These are phyloP conservation scores for Cryptosula pallasiana DNA, from an alignment of 2,888 invertebrate genomes.

Conservation along the genomic window DNA sequence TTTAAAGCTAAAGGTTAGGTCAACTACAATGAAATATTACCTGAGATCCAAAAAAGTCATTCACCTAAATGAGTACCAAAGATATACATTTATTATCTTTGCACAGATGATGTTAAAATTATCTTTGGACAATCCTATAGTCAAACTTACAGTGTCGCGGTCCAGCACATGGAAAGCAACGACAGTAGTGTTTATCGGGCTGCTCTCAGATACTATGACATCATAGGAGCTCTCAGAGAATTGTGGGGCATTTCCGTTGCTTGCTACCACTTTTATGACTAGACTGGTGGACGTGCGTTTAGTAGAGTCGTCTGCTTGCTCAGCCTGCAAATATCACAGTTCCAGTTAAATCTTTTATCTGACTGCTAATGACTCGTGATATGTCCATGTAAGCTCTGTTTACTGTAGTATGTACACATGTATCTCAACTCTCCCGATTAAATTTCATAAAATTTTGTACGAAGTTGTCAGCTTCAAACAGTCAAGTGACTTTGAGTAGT, in stretches of 20 bases:
- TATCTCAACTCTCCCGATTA: no score
- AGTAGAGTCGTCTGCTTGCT: slow-evolving; percentile 7
- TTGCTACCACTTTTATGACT: background rate
- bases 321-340: slow-evolving; percentile 1
- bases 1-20: no score
- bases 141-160: slow-evolving; percentile 3
- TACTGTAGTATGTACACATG: no score
- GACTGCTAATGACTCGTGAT: no score
- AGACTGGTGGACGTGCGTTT: background rate
- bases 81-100: background rate
- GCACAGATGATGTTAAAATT: no score
- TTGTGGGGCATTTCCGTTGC: slow-evolving; percentile 20
- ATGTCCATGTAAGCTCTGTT: no score
- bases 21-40: no score
- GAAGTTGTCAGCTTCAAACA: no score
- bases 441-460: no score
- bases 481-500: no score
- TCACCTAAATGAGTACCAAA: background rate
- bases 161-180: background rate
- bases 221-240: background rate
- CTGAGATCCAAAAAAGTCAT: background rate
- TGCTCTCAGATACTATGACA: background rate
- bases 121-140: no score
- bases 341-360: no score
- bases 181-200: background rate